Conservation (phyloP, 2,888 invertebrate genomes). For the Cephus spinipes region DNA sequence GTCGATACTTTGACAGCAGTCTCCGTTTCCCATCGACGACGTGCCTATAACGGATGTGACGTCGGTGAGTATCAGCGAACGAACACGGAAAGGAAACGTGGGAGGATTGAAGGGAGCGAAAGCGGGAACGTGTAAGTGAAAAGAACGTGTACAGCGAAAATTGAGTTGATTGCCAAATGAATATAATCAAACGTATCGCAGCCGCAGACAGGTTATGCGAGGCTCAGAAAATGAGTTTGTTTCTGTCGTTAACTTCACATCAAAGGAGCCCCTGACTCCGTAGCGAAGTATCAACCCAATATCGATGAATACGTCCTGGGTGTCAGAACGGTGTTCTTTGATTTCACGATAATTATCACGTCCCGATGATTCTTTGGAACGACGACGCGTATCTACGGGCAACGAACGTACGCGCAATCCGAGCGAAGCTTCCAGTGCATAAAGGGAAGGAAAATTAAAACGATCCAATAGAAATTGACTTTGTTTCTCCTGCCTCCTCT, state of each 20-base stretch:
- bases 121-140: background rate
- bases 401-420: background rate
- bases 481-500: background rate
- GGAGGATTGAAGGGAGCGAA: background rate
- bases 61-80: background rate
- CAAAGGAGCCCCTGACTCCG: slow-evolving; percentile 34
- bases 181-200: slow-evolving; percentile 25
- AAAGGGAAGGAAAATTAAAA: background rate
- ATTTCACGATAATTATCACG: slow-evolving; percentile 55
- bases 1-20: background rate
- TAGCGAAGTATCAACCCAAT: slow-evolving; percentile 9
- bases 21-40: slow-evolving; percentile 3
- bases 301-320: slow-evolving; percentile 43
- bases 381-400: background rate
- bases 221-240: slow-evolving; percentile 50
- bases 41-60: slow-evolving; percentile 2
- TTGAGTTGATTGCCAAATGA: slow-evolving; percentile 46
- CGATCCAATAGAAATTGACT: background rate
- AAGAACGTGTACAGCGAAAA: slow-evolving; percentile 20
- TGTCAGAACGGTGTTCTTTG: slow-evolving; percentile 38
- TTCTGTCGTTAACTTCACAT: slow-evolving; percentile 35
- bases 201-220: slow-evolving; percentile 46
- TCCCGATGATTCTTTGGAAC: background rate
- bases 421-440: background rate
- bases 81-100: background rate